These are phyloP conservation scores for Intellagama lesueurii DNA, from an alignment of 2,797 vertebrate species.

Conservation along the genomic window DNA sequence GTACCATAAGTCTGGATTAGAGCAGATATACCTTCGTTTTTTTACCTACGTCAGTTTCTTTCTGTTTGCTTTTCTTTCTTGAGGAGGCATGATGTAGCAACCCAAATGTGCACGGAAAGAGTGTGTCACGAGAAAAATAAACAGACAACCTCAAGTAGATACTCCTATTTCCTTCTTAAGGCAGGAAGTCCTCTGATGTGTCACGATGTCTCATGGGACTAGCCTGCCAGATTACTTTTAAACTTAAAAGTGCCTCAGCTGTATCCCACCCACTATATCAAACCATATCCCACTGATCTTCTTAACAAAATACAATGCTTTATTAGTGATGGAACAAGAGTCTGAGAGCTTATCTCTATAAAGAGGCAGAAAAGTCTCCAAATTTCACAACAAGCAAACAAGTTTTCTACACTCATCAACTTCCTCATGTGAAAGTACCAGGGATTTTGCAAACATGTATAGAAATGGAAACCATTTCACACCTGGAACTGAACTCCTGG, in stretches of 20 bases:
- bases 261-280: neutral
- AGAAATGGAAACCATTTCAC: too few relatives aligned
- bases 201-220: neutral
- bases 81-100: neutral
- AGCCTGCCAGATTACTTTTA: neutral
- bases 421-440: too few relatives aligned
- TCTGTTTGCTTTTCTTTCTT: too few relatives aligned
- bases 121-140: neutral
- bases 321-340: neutral
- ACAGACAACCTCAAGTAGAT: neutral
- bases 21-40: neutral
- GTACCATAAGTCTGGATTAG: neutral
- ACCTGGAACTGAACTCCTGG: too few relatives aligned
- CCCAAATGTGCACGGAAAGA: neutral
- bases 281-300: neutral
- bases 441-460: too few relatives aligned
- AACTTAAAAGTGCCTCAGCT: neutral
- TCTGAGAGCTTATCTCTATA: neutral
- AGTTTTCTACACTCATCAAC: neutral
- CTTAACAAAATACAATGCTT: neutral
- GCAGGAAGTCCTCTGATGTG: neutral
- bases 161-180: neutral
- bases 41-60: too few relatives aligned
- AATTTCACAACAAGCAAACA: neutral
- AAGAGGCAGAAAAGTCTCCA: neutral